Evolutionary conservation across 2,113 vertebrate species (phyloP).

Genomic region (Alces alces): DNA sequence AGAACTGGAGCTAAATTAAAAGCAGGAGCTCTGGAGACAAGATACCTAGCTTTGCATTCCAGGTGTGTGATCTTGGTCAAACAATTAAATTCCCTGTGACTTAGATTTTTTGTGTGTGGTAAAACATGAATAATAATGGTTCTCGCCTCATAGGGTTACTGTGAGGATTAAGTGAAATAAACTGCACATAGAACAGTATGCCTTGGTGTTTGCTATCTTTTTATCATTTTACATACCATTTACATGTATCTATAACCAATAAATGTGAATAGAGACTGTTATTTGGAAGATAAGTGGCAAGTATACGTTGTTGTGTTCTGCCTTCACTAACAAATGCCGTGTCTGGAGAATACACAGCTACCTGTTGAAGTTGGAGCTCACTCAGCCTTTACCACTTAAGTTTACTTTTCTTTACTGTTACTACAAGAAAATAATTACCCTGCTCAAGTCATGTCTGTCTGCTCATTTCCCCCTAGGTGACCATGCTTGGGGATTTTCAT

Average conservation of each 20-base stretch:
- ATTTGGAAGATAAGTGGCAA: constrained; percentile 20
- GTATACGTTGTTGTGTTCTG: neutral
- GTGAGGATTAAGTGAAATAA: constrained; percentile 30
- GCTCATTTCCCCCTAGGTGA: constrained; percentile 56
- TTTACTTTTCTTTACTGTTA: constrained; percentile 49
- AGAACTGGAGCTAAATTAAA: constrained; percentile 37
- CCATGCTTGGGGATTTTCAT: constrained; percentile 64
- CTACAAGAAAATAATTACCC: constrained; percentile 60
- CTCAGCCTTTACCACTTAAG: constrained; percentile 27
- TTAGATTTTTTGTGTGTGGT: constrained; percentile 9
- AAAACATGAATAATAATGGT: neutral
- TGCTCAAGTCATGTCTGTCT: constrained; percentile 41
- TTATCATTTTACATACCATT: constrained; percentile 36
- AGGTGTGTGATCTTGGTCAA: neutral
- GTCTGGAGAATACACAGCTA: neutral
- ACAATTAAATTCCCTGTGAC: neutral
- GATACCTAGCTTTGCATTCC: neutral
- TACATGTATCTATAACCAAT: constrained; percentile 22
- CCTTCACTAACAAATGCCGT: neutral
- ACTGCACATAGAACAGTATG: neutral
- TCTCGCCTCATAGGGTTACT: neutral
- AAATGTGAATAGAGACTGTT: constrained; percentile 1
- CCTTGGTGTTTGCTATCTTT: neutral
- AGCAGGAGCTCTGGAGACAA: constrained; percentile 10
- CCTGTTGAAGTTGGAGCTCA: neutral